Percentiles rank a stretch among this genome's conserved stretches.
These are phyloP conservation scores for Sebastes baramenuke DNA, from an alignment of 2,797 vertebrate species.

Conservation along the genomic window DNA sequence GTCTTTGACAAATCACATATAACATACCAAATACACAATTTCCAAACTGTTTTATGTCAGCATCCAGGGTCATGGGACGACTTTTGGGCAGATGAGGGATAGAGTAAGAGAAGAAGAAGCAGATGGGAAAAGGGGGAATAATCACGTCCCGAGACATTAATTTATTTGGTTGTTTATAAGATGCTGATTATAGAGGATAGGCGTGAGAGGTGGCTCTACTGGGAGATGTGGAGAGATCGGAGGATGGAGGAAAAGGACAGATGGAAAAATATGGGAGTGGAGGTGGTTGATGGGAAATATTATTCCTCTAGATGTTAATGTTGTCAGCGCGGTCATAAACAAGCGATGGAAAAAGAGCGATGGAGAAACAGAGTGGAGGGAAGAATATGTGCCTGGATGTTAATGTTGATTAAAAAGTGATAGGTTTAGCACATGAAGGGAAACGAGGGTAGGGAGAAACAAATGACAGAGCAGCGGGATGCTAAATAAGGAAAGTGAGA, in stretches of 20 bases:
- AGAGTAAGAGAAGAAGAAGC: slow-evolving; percentile 14
- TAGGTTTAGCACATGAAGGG: slow-evolving; percentile 27
- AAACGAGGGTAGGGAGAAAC: slow-evolving; percentile 24
- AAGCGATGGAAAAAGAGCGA: slow-evolving; percentile 37
- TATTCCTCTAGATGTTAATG: slow-evolving; percentile 33
- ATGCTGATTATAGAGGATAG: slow-evolving; percentile 49
- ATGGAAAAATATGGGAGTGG: slow-evolving; percentile 17
- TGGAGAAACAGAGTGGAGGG: slow-evolving; percentile 5
- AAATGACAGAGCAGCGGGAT: slow-evolving; percentile 27
- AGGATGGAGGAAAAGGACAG: slow-evolving; percentile 13
- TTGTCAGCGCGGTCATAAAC: slow-evolving; percentile 24
- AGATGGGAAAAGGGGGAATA: slow-evolving; percentile 47
- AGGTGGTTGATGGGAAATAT: slow-evolving; percentile 40
- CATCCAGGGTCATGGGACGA: slow-evolving; percentile 1
- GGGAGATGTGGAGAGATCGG: slow-evolving; percentile 10
- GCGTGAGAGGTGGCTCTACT: slow-evolving; percentile 10
- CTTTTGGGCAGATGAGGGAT: slow-evolving; percentile 8
- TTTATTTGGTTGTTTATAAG: slow-evolving; percentile 49
- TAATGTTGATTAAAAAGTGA: slow-evolving; percentile 58
- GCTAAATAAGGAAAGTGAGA: slow-evolving; percentile 40
- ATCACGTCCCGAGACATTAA: slow-evolving; percentile 47
- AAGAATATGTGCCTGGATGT: slow-evolving; percentile 19
- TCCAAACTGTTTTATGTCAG: slow-evolving; percentile 30
- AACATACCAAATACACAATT: not conserved
- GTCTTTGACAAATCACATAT: slow-evolving; percentile 10